Conservation (phyloP, 2,888 invertebrate genomes). For the Psylliodes chrysocephalus region DNA sequence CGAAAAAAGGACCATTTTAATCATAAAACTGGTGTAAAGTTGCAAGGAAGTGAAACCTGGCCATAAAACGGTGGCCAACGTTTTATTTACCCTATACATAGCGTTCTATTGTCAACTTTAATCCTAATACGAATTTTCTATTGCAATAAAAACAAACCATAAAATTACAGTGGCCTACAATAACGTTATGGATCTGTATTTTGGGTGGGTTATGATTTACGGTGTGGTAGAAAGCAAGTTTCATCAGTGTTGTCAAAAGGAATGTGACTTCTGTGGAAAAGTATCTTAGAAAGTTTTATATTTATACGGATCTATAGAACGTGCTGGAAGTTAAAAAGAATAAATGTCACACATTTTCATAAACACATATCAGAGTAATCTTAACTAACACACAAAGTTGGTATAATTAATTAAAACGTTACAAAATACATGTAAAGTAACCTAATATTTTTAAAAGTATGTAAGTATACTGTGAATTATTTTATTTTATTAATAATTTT, state of each 20-base stretch:
- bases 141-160: constrained; percentile 54
- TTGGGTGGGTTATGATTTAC: constrained; percentile 36
- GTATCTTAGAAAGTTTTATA: background rate
- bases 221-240: constrained; percentile 40
- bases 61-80: constrained; percentile 51
- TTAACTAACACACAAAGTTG: too few relatives aligned
- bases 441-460: too few relatives aligned
- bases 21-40: constrained; percentile 38
- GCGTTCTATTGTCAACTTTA: constrained; percentile 31
- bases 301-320: too few relatives aligned
- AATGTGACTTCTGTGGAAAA: constrained; percentile 15
- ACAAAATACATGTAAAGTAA: too few relatives aligned
- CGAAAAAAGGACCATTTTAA: constrained; percentile 35
- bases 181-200: constrained; percentile 28
- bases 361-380: too few relatives aligned
- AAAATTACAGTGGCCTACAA: constrained; percentile 45
- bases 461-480: too few relatives aligned
- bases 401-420: too few relatives aligned
- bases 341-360: too few relatives aligned
- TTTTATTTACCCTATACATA: constrained; percentile 35
- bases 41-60: constrained; percentile 47
- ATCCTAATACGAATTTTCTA: constrained; percentile 41
- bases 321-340: too few relatives aligned
- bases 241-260: constrained; percentile 15
- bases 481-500: too few relatives aligned